phyloP scores from a whole-genome alignment of 2,797 vertebrate genomes.

The Chelon auratus region DNA sequence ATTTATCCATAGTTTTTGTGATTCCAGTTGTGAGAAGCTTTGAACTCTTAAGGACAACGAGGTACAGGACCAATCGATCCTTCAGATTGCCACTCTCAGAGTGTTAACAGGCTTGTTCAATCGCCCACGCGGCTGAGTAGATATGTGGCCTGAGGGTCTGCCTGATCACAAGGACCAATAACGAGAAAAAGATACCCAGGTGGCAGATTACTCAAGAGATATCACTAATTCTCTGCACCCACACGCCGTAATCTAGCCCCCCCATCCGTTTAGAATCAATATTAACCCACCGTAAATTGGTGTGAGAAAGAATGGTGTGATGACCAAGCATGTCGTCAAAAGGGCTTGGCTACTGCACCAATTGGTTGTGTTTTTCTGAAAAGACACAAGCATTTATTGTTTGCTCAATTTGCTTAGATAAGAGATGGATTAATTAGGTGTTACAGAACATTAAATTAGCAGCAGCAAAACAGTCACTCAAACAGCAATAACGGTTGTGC shows the following conservation, averaged over 20 bases:
- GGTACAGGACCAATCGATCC: constrained; percentile 28
- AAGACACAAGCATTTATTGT: constrained; percentile 35
- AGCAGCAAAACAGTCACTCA: constrained; percentile 59
- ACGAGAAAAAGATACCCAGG: constrained; percentile 24
- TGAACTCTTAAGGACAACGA: constrained; percentile 39
- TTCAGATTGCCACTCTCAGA: constrained; percentile 14
- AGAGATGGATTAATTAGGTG: constrained; percentile 61
- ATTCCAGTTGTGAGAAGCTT: constrained; percentile 1
- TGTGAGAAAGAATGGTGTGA: constrained; percentile 17
- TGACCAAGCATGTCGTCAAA: constrained; percentile 14
- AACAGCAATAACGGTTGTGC: constrained; percentile 53
- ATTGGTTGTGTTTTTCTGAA: constrained; percentile 35
- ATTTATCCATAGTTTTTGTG: background rate
- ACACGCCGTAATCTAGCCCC: background rate
- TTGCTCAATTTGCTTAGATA: constrained; percentile 57
- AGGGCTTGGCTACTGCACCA: background rate
- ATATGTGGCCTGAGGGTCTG: constrained; percentile 34
- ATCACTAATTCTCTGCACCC: constrained; percentile 13
- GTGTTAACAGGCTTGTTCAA: constrained; percentile 47
- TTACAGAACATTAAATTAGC: constrained; percentile 63
- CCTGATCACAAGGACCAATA: constrained; percentile 34
- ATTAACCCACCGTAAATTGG: constrained; percentile 40
- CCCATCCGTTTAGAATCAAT: constrained; percentile 8
- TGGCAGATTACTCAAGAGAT: constrained; percentile 32
- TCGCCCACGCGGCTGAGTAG: constrained; percentile 31